These are phyloP conservation scores for Catocala fraxini DNA, from an alignment of 2,888 invertebrate species.

Conservation along the genomic window DNA sequence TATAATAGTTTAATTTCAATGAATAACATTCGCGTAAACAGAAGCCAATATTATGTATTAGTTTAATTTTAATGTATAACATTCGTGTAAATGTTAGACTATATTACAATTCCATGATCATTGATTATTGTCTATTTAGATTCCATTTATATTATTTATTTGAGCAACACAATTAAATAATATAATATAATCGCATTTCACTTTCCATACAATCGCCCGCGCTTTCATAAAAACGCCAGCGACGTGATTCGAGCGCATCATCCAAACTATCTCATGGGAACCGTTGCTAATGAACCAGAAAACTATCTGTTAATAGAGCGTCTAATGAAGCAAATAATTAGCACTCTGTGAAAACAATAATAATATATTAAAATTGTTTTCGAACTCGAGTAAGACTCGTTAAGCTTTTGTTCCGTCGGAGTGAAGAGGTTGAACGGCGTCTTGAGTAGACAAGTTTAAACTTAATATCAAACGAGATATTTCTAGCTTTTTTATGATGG, in stretches of 20 bases:
- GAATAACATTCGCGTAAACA: too few species aligned
- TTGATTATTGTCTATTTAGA: too few species aligned
- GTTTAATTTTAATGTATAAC: too few species aligned
- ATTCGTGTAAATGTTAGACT: too few species aligned
- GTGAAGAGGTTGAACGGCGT: not conserved
- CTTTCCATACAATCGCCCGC: not conserved
- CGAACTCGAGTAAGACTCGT: not conserved
- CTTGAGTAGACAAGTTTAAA: not conserved
- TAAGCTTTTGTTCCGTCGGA: constrained; percentile 1
- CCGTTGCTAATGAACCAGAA: constrained; percentile 19
- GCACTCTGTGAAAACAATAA: not conserved
- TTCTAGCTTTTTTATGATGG: not conserved
- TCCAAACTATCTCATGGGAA: constrained; percentile 6
- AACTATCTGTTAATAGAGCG: constrained; percentile 18
- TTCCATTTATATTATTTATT: too few species aligned
- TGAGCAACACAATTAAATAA: too few species aligned
- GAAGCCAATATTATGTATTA: too few species aligned
- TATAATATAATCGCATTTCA: too few species aligned
- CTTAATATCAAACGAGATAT: not conserved
- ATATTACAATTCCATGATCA: too few species aligned
- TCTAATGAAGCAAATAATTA: constrained; percentile 14
- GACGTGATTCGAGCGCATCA: not conserved
- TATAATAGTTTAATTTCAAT: too few species aligned
- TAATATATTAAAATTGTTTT: constrained; percentile 5
- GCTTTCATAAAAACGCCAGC: not conserved